These are phyloP conservation scores for Doryteuthis pealeii DNA, from an alignment of 1,140 invertebrate species.

Conservation along the genomic window DNA sequence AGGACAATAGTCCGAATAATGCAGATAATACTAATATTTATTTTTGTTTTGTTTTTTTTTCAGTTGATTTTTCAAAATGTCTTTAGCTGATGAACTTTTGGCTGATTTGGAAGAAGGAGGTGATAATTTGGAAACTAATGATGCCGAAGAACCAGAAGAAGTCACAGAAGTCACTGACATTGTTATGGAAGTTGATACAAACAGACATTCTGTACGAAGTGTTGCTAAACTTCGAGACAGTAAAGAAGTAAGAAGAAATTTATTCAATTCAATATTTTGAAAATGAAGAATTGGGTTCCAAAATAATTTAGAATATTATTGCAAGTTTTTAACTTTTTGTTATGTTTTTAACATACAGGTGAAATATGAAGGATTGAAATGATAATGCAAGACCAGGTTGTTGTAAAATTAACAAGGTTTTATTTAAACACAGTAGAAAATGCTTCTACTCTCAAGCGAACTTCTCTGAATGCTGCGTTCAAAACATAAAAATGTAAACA, in stretches of 20 bases:
- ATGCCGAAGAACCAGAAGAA: constrained; percentile 51
- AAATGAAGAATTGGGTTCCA: not conserved
- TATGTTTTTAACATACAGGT: too few relatives aligned
- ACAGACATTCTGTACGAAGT: constrained; percentile 73
- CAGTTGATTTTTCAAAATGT: constrained; percentile 76
- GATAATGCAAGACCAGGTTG: too few relatives aligned
- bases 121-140: constrained; percentile 66
- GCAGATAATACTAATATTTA: too few relatives aligned
- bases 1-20: too few relatives aligned
- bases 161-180: constrained; percentile 54
- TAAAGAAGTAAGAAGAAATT: constrained; percentile 48
- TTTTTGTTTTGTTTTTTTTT: too few relatives aligned
- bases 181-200: constrained; percentile 61
- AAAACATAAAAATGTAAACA: constrained; percentile 14
- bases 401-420: too few relatives aligned
- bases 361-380: too few relatives aligned
- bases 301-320: constrained; percentile 17
- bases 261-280: not conserved
- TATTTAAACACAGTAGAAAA: too few relatives aligned
- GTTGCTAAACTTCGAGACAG: constrained; percentile 81
- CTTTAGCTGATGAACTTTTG: constrained; percentile 89
- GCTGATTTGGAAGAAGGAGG: constrained; percentile 89
- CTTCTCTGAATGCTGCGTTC: not conserved
- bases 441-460: too few relatives aligned
- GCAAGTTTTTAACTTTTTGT: not conserved